phyloP scores from a whole-genome alignment of 2,888 invertebrate genomes.

The Stenichneumon culpator region DNA sequence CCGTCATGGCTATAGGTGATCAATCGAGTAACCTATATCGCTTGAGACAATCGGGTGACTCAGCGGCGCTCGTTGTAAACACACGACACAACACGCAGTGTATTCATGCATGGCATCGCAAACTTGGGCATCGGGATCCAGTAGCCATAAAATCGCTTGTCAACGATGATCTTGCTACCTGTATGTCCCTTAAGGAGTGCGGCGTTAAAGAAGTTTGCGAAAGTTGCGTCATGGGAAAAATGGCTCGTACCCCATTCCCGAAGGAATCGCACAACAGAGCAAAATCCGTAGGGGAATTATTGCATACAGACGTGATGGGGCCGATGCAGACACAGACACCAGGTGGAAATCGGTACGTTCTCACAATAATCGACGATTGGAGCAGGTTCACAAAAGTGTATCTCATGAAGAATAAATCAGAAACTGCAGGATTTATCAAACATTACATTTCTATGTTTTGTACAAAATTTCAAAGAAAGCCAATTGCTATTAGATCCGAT shows the following conservation, averaged over 20 bases:
- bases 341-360: constrained; percentile 61
- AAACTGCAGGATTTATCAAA: constrained; percentile 26
- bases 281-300: constrained; percentile 54
- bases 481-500: constrained; percentile 57
- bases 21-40: constrained; percentile 52
- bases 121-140: constrained; percentile 69
- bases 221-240: constrained; percentile 65
- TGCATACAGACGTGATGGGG: constrained; percentile 69
- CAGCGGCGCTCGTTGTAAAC: constrained; percentile 22
- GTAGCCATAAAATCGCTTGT: constrained; percentile 63
- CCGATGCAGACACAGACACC: constrained; percentile 60
- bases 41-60: constrained; percentile 52
- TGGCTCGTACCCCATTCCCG: constrained; percentile 61
- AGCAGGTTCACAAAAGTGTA: constrained; percentile 65
- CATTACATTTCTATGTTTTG: constrained; percentile 36
- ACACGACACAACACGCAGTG: constrained; percentile 54
- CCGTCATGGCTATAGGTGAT: constrained; percentile 38
- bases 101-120: constrained; percentile 70
- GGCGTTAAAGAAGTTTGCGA: constrained; percentile 50
- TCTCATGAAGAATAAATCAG: constrained; percentile 40
- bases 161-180: constrained; percentile 56
- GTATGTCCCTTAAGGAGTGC: constrained; percentile 63
- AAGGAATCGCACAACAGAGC: constrained; percentile 52
- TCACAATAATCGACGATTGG: constrained; percentile 70
- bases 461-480: constrained; percentile 54